Conservation (phyloP, 2,888 invertebrate genomes). For the Drosophila sordidula region DNA sequence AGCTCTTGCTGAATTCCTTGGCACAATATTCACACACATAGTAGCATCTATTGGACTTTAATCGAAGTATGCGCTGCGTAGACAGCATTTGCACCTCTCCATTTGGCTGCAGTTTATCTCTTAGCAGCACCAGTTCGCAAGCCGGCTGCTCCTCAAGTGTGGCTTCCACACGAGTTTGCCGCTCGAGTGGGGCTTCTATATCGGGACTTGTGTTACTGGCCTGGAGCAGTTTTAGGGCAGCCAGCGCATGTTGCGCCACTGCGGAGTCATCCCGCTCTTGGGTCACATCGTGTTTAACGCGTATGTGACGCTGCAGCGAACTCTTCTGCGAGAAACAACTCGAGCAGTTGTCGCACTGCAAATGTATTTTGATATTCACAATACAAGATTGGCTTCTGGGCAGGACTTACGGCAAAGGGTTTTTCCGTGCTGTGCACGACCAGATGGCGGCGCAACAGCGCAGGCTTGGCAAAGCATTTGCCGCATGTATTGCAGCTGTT, state of each 20-base stretch:
- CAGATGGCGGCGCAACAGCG: constrained; percentile 62
- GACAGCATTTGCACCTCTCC: constrained; percentile 4
- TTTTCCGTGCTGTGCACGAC: constrained; percentile 63
- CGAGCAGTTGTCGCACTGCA: constrained; percentile 36
- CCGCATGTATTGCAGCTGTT: constrained; percentile 52
- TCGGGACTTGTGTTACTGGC: background rate
- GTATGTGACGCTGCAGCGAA: constrained; percentile 44
- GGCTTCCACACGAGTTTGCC: constrained; percentile 6
- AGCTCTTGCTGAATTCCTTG: constrained; percentile 69
- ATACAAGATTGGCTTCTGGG: no score
- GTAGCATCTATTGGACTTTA: constrained; percentile 27
- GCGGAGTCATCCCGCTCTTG: constrained; percentile 3
- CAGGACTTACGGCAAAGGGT: constrained; percentile 53
- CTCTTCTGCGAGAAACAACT: constrained; percentile 41
- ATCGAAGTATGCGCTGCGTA: constrained; percentile 39
- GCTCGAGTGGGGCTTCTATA: constrained; percentile 18
- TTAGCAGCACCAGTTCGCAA: constrained; percentile 21
- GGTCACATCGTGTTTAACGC: constrained; percentile 16
- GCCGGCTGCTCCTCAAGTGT: constrained; percentile 33
- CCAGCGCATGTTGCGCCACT: constrained; percentile 41
- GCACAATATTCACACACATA: constrained; percentile 73
- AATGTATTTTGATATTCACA: background rate
- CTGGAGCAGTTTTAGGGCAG: constrained; percentile 43
- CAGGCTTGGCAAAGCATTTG: constrained; percentile 64
- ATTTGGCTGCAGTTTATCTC: constrained; percentile 25